Evolutionary conservation across 2,113 vertebrate species (phyloP).

Genomic region (Struthio camelus): DNA sequence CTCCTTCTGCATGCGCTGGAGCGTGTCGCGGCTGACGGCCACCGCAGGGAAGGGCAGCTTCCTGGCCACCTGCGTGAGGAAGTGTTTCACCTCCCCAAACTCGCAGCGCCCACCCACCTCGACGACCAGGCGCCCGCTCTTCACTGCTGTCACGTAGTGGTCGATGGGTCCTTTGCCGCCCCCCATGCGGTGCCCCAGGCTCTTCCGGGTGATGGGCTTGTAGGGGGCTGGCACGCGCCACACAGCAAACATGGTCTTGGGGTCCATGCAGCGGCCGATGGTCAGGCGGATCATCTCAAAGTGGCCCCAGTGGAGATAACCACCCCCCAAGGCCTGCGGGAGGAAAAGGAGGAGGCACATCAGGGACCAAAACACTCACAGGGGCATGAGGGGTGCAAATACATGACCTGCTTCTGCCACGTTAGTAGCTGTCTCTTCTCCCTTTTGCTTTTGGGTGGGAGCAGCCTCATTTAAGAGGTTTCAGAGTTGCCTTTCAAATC

Average conservation of each 20-base stretch:
- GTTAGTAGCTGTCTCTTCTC: rapidly evolving
- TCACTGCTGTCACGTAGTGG: slow-evolving; percentile 89
- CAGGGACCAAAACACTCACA: neutral
- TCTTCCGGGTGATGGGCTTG: slow-evolving; percentile 89
- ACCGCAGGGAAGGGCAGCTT: slow-evolving; percentile 91
- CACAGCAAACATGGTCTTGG: slow-evolving; percentile 84
- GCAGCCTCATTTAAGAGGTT: neutral
- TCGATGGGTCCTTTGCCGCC: slow-evolving; percentile 95
- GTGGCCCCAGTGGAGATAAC: slow-evolving; percentile 94
- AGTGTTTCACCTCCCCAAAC: slow-evolving; percentile 78
- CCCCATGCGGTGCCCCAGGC: slow-evolving; percentile 94
- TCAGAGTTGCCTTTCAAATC: neutral
- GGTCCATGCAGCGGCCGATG: slow-evolving; percentile 86
- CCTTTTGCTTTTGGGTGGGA: rapidly evolving
- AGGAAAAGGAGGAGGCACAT: neutral
- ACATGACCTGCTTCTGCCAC: neutral
- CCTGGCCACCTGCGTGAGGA: slow-evolving; percentile 83
- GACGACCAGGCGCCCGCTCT: slow-evolving; percentile 81
- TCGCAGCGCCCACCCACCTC: slow-evolving; percentile 90
- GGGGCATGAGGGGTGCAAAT: no score
- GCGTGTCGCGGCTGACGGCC: slow-evolving; percentile 80
- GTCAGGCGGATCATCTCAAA: slow-evolving; percentile 96
- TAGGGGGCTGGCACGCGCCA: slow-evolving; percentile 87
- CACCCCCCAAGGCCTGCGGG: slow-evolving; percentile 89
- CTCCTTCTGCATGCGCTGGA: slow-evolving; percentile 69